Conservation (phyloP, 2,797 vertebrate species). For the Notolepis coatsorum region DNA sequence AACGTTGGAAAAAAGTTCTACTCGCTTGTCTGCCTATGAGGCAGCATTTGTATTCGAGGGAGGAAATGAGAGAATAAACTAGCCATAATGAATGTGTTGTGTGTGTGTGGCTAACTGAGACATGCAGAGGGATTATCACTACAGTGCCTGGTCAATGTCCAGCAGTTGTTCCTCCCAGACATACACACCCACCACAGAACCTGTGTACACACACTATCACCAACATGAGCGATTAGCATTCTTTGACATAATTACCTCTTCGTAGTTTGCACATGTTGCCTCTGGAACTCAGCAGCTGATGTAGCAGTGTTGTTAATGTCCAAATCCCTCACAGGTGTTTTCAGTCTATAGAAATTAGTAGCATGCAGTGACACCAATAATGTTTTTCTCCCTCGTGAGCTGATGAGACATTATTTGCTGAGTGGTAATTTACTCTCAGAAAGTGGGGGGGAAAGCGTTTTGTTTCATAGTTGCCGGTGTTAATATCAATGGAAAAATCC, state of each 20-base stretch:
- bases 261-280: not conserved
- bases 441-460: conserved; percentile 25
- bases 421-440: conserved; percentile 45
- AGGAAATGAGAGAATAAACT: not conserved
- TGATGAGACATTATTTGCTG: conserved; percentile 63
- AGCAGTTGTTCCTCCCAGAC: conserved; percentile 9
- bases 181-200: conserved; percentile 2
- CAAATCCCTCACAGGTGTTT: conserved; percentile 58
- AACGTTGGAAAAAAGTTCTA: conserved; percentile 9
- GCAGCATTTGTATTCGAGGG: conserved; percentile 5
- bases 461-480: conserved; percentile 27
- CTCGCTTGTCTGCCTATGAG: conserved; percentile 23
- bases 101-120: not conserved
- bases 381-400: conserved; percentile 43
- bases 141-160: conserved; percentile 14
- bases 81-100: not conserved
- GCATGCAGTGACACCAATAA: conserved; percentile 29
- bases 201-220: not conserved
- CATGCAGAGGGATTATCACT: conserved; percentile 47
- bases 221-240: not conserved
- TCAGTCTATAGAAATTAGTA: conserved; percentile 40
- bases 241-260: conserved; percentile 7
- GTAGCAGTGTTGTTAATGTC: conserved; percentile 30
- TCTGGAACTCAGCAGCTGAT: conserved; percentile 43
- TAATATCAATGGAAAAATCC: conserved; percentile 35